These are phyloP conservation scores for Turnix velox DNA, from an alignment of 2,113 vertebrate genomes.

Conservation along the genomic window DNA sequence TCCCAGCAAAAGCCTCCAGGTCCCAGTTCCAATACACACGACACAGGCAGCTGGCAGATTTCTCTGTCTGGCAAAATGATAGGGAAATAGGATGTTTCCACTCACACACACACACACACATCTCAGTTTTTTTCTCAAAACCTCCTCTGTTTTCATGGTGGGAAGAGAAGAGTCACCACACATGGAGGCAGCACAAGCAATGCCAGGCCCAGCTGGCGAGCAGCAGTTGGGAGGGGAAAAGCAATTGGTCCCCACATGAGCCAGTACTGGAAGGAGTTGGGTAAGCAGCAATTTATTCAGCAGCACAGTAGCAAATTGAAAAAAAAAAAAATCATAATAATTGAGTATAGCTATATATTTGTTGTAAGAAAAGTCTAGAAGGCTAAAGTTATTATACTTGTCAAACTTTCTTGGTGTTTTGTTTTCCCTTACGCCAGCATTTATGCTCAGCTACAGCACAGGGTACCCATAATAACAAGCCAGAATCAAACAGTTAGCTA, in stretches of 20 bases:
- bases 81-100: background rate
- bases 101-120: background rate
- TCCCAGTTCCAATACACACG: fast-evolving
- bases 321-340: background rate
- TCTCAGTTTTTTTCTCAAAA: background rate
- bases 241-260: background rate
- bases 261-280: background rate
- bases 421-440: background rate
- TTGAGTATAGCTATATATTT: background rate
- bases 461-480: background rate
- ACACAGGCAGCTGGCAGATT: background rate
- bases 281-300: background rate
- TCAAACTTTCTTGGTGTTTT: background rate
- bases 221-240: background rate
- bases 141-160: background rate
- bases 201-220: background rate
- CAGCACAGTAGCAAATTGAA: background rate
- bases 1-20: background rate
- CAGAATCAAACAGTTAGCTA: background rate
- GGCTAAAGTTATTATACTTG: background rate
- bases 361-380: background rate
- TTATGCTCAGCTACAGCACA: background rate
- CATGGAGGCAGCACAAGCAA: fast-evolving
- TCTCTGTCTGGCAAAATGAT: background rate
- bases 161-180: background rate